Percentiles rank a stretch among this genome's conserved stretches.
Evolutionary conservation across 1,140 invertebrate genomes (phyloP).

Genomic region (Ceratina calcarata): DNA sequence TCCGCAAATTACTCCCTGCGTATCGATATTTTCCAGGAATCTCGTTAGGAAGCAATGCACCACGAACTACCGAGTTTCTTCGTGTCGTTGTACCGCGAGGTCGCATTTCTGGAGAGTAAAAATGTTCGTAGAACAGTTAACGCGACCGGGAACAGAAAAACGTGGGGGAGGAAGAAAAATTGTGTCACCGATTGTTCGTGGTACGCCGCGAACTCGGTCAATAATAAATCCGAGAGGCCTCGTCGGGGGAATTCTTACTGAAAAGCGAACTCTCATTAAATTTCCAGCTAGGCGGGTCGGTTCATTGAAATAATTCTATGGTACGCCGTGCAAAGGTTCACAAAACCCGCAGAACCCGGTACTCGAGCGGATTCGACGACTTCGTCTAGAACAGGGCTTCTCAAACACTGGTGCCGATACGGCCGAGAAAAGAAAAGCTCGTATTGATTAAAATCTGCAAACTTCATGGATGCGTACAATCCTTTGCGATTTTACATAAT

Average conservation of each 20-base stretch:
- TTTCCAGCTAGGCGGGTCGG: conserved; percentile 65
- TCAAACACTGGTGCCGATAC: too few species aligned
- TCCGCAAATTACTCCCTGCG: conserved; percentile 4
- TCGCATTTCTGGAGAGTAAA: not conserved
- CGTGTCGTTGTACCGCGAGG: not conserved
- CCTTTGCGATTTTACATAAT: not conserved
- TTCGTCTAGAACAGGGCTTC: conserved; percentile 10
- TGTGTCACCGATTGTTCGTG: not conserved
- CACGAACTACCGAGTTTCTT: conserved; percentile 17
- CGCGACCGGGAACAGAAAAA: not conserved
- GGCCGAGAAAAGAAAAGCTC: conserved; percentile 38
- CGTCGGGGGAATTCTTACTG: conserved; percentile 35
- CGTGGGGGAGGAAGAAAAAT: conserved; percentile 10
- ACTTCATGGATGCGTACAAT: conserved; percentile 12
- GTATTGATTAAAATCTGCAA: conserved; percentile 49
- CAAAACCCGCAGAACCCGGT: not conserved
- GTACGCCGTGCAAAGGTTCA: conserved; percentile 32
- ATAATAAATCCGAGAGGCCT: conserved; percentile 48
- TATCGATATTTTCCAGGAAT: not conserved
- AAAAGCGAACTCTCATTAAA: conserved; percentile 75
- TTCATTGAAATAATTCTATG: conserved; percentile 75
- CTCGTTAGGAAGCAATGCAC: conserved; percentile 14
- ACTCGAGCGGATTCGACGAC: conserved; percentile 13
- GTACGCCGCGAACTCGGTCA: conserved; percentile 11
- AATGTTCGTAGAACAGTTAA: not conserved